Evolutionary conservation across 2,797 vertebrate species (phyloP).

Genomic region (Gobio occitaniae): DNA sequence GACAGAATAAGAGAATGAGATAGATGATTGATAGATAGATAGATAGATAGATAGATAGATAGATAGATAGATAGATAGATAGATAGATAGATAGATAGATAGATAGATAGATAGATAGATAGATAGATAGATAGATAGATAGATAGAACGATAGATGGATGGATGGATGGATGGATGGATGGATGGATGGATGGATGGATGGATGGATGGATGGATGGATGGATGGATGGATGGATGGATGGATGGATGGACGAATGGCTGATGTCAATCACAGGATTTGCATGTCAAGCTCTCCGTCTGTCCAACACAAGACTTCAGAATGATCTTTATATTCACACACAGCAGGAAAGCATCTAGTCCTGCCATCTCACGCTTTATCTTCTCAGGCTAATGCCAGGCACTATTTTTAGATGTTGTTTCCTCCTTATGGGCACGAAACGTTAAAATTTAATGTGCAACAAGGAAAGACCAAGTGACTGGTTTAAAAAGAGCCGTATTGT

Average conservation of each 20-base stretch:
- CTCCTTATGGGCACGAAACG: slow-evolving; percentile 50
- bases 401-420: slow-evolving; percentile 65
- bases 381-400: slow-evolving; percentile 61
- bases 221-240: background rate
- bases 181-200: background rate
- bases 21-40: no score
- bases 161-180: background rate
- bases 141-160: background rate
- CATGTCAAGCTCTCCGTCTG: background rate
- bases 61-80: no score
- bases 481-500: slow-evolving; percentile 17
- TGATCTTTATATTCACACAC: slow-evolving; percentile 6
- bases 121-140: background rate
- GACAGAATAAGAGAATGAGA: no score
- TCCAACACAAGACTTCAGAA: background rate
- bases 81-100: no score
- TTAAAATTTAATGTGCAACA: slow-evolving; percentile 59
- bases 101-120: no score
- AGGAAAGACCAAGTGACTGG: slow-evolving; percentile 20
- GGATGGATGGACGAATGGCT: background rate
- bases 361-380: slow-evolving; percentile 49
- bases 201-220: no score
- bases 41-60: no score
- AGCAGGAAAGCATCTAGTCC: slow-evolving; percentile 28
- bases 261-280: background rate